These are phyloP conservation scores for Eristalinus aeneus DNA, from an alignment of 2,888 invertebrate genomes.

Conservation along the genomic window DNA sequence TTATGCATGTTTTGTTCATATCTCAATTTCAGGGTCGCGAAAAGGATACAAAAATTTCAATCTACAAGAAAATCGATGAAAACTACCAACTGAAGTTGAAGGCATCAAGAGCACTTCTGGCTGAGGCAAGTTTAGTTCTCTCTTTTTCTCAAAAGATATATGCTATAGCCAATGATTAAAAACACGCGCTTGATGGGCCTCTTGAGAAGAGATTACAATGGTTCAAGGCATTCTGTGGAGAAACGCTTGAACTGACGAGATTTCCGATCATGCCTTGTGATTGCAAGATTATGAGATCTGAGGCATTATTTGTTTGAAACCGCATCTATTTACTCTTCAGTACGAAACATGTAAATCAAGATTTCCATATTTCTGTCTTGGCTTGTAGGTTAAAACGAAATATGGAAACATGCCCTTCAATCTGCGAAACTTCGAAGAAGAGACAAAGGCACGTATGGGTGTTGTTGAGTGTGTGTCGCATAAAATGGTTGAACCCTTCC, in stretches of 20 bases:
- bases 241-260: slow-evolving; percentile 19
- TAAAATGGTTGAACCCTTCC: slow-evolving; percentile 98
- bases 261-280: slow-evolving; percentile 62
- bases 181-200: slow-evolving; percentile 68
- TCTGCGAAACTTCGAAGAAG: slow-evolving; percentile 96
- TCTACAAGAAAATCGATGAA: slow-evolving; percentile 99
- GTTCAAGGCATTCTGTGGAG: slow-evolving; percentile 61
- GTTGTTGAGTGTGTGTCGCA: slow-evolving; percentile 99
- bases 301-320: slow-evolving; percentile 61
- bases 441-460: slow-evolving; percentile 98
- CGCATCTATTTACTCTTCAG: background rate
- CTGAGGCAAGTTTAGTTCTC: slow-evolving; percentile 84
- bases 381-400: slow-evolving; percentile 88
- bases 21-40: slow-evolving; percentile 93
- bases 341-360: background rate
- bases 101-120: slow-evolving; percentile 95
- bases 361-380: background rate
- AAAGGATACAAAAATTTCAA: slow-evolving; percentile 96
- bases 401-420: slow-evolving; percentile 99
- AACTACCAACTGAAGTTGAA: slow-evolving; percentile 98
- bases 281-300: slow-evolving; percentile 75
- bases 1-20: slow-evolving; percentile 31
- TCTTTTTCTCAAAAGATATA: background rate
- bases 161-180: slow-evolving; percentile 71
- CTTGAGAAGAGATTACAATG: slow-evolving; percentile 15